phyloP scores from a whole-genome alignment of 2,113 vertebrate genomes.

The Cololabis saira region DNA sequence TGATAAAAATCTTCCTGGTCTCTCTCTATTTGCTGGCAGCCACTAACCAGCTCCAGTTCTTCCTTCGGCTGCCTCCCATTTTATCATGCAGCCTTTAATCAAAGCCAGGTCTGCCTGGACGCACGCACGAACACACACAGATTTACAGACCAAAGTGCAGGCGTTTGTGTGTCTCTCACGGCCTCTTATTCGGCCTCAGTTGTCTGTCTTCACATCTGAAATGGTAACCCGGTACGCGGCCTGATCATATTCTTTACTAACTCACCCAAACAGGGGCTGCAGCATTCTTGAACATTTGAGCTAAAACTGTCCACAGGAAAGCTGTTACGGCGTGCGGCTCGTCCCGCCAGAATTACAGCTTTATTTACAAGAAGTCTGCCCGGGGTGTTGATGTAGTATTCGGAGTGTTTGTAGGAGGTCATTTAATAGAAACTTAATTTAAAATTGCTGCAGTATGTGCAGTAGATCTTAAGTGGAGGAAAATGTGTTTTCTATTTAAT shows the following conservation, averaged over 20 bases:
- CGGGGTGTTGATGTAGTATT: constrained; percentile 46
- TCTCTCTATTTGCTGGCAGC: constrained; percentile 68
- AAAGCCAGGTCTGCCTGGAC: constrained; percentile 68
- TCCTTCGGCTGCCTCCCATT: constrained; percentile 75
- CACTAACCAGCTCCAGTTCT: constrained; percentile 72
- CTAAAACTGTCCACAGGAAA: constrained; percentile 45
- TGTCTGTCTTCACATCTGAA: constrained; percentile 60
- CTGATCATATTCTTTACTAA: constrained; percentile 39
- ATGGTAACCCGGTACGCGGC: constrained; percentile 58
- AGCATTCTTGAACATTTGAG: constrained; percentile 47
- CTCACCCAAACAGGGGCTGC: constrained; percentile 47
- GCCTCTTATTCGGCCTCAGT: constrained; percentile 70
- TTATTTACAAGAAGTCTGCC: constrained; percentile 58
- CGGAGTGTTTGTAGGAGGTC: constrained; percentile 27
- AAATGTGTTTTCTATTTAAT: constrained; percentile 59
- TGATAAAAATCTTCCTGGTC: constrained; percentile 79
- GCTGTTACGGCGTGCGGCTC: constrained; percentile 15
- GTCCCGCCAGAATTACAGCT: constrained; percentile 33
- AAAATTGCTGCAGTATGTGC: constrained; percentile 42
- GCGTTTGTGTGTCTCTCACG: constrained; percentile 23
- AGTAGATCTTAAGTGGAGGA: constrained; percentile 6
- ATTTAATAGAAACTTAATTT: constrained; percentile 55
- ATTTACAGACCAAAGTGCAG: constrained; percentile 49
- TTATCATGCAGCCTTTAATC: constrained; percentile 74
- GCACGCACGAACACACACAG: constrained; percentile 40